A percentile compares a stretch with the other conserved stretches of the same genome.
These are phyloP conservation scores for Hecatera dysodea DNA, from an alignment of 2,888 invertebrate genomes.

Conservation along the genomic window DNA sequence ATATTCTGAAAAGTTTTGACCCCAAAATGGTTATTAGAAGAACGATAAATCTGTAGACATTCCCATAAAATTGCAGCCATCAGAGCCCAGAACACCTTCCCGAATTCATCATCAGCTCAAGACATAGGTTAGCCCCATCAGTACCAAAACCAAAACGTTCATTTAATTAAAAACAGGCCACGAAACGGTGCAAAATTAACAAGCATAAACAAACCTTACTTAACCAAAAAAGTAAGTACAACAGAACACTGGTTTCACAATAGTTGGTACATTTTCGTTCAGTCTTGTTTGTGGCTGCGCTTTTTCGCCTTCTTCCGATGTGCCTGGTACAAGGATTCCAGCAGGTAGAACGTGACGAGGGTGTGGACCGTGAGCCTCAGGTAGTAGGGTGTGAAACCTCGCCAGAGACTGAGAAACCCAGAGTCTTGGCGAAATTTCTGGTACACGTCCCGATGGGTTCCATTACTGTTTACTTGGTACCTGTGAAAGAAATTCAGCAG, in stretches of 20 bases:
- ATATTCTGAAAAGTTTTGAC: neutral
- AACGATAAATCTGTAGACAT: neutral
- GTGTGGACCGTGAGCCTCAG: slow-evolving; percentile 98
- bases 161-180: slow-evolving; percentile 14
- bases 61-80: neutral
- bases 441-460: slow-evolving; percentile 44
- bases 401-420: slow-evolving; percentile 97
- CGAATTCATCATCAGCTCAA: neutral
- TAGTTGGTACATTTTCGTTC: slow-evolving; percentile 4
- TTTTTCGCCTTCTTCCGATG: slow-evolving; percentile 78
- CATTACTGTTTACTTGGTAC: slow-evolving; percentile 70
- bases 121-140: neutral
- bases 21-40: neutral
- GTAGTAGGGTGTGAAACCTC: slow-evolving; percentile 98
- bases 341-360: slow-evolving; percentile 97
- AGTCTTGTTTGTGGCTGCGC: neutral
- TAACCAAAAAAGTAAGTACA: neutral
- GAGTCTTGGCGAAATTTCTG: slow-evolving; percentile 89
- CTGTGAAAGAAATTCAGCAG: slow-evolving; percentile 61
- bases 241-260: slow-evolving; percentile 11
- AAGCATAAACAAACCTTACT: slow-evolving; percentile 7
- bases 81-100: neutral
- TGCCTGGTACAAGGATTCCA: slow-evolving; percentile 92
- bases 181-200: slow-evolving; percentile 8
- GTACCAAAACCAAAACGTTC: slow-evolving; percentile 11